Percentiles rank a stretch among this genome's conserved stretches.
Evolutionary conservation across 2,797 vertebrate genomes (phyloP).

Genomic region (Paguma larvata): DNA sequence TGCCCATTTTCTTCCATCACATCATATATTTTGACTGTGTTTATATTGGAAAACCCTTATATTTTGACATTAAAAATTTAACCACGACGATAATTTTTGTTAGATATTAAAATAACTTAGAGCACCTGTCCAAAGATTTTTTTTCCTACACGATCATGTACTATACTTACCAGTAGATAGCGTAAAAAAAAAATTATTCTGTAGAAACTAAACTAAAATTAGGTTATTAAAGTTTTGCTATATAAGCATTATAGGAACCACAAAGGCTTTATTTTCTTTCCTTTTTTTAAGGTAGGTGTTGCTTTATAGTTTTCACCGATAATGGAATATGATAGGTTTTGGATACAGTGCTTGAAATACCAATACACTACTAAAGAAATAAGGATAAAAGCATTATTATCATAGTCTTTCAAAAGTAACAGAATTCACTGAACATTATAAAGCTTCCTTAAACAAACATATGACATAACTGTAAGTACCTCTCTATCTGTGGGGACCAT

Average conservation of each 20-base stretch:
- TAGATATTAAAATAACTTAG: background rate
- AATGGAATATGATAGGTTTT: conserved; percentile 54
- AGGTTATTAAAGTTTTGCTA: background rate
- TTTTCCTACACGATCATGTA: background rate
- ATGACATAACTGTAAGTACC: background rate
- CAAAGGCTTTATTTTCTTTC: background rate
- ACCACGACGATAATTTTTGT: background rate
- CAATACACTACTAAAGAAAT: conserved; percentile 71
- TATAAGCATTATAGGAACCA: background rate
- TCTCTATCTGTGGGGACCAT: conserved; percentile 22
- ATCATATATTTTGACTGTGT: background rate
- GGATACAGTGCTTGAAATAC: conserved; percentile 7
- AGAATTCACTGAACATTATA: conserved; percentile 58
- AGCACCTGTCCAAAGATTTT: background rate
- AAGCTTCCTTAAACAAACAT: conserved; percentile 74
- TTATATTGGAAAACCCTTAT: background rate
- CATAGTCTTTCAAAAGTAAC: conserved; percentile 68
- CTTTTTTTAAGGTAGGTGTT: conserved; percentile 1
- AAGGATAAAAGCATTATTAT: conserved; percentile 80
- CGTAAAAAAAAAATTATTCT: background rate
- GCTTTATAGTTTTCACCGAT: conserved; percentile 10
- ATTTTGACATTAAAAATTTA: background rate
- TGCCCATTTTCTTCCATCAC: background rate
- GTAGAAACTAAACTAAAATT: background rate
- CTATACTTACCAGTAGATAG: background rate